phyloP scores from a whole-genome alignment of 2,888 invertebrate species.

The Melieria crassipennis region DNA sequence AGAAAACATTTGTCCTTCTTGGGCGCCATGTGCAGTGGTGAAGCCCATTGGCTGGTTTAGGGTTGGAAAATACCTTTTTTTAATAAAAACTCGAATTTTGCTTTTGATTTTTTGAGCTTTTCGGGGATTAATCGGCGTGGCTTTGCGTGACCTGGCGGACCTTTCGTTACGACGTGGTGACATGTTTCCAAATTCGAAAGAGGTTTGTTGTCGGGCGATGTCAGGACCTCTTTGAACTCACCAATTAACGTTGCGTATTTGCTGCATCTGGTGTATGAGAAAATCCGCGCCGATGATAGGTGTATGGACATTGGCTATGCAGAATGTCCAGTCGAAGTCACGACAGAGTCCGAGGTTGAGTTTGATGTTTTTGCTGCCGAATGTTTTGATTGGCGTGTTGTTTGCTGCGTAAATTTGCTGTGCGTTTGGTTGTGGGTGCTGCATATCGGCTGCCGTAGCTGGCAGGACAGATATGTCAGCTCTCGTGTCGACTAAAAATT shows the following conservation, averaged over 20 bases:
- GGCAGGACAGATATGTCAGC: constrained; percentile 42
- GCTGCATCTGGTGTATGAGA: constrained; percentile 21
- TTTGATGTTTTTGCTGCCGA: constrained; percentile 34
- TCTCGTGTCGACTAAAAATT: constrained; percentile 40
- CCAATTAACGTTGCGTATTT: constrained; percentile 13
- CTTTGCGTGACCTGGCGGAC: constrained; percentile 33
- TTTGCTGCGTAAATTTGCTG: constrained; percentile 36
- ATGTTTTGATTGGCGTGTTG: constrained; percentile 36
- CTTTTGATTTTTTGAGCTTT: constrained; percentile 30
- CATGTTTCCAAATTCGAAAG: constrained; percentile 18
- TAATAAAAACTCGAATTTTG: constrained; percentile 34
- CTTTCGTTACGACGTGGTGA: constrained; percentile 37
- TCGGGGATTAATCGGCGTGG: too few relatives aligned
- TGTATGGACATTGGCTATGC: too few relatives aligned
- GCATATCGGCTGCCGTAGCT: constrained; percentile 3
- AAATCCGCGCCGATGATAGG: constrained; percentile 42
- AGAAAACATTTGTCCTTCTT: constrained; percentile 29
- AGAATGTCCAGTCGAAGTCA: constrained; percentile 39
- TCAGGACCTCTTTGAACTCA: constrained; percentile 27
- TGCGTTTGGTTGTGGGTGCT: constrained; percentile 10
- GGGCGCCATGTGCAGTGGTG: constrained; percentile 36
- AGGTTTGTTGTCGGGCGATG: constrained; percentile 18
- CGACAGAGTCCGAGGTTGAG: constrained; percentile 41
- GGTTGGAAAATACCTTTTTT: constrained; percentile 31
- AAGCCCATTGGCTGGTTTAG: constrained; percentile 41